Evolutionary conservation across 2,888 invertebrate species (phyloP).

Genomic region (Yponomeuta plumbellus): DNA sequence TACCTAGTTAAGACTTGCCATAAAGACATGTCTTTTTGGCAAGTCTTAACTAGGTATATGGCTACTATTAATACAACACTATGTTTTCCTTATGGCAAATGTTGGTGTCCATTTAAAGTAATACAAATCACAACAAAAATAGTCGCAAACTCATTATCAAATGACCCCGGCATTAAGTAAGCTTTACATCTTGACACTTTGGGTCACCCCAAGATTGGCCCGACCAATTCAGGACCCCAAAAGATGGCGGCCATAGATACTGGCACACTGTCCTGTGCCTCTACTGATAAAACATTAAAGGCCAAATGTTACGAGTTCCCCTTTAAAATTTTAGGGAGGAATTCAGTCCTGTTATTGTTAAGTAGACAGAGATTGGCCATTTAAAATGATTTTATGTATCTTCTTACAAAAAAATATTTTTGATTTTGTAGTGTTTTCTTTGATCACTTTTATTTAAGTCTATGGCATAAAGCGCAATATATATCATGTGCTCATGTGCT

Average conservation of each 20-base stretch:
- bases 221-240: constrained; percentile 50
- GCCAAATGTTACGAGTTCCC: constrained; percentile 48
- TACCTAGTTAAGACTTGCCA: no score
- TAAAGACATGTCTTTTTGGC: no score
- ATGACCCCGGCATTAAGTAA: constrained; percentile 62
- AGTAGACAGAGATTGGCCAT: not conserved
- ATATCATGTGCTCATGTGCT: no score
- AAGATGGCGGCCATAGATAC: constrained; percentile 62
- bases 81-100: not conserved
- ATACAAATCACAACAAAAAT: not conserved
- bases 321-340: constrained; percentile 30
- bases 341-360: constrained; percentile 5
- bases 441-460: no score
- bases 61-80: no score
- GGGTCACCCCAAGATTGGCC: constrained; percentile 45
- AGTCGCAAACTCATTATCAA: constrained; percentile 52
- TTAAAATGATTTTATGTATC: not conserved
- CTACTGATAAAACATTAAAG: constrained; percentile 59
- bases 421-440: not conserved
- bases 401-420: not conserved
- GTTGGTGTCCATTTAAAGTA: not conserved
- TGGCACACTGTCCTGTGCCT: constrained; percentile 55
- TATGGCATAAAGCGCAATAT: no score
- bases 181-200: constrained; percentile 63
- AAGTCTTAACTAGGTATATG: no score